Conservation (phyloP, 2,113 vertebrate genomes). For the Catharus minimus region DNA sequence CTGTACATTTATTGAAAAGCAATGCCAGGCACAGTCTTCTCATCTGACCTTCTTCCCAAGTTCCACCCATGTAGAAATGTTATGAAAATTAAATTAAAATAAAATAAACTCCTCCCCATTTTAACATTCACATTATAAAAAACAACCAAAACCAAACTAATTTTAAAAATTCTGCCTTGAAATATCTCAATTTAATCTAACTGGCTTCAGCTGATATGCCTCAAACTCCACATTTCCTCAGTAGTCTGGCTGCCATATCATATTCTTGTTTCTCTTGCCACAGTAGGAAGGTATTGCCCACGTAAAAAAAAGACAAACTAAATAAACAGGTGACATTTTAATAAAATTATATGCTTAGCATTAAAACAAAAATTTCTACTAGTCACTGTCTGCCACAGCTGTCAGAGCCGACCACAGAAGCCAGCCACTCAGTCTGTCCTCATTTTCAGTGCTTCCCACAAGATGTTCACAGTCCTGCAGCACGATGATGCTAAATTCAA, state of each 20-base stretch:
- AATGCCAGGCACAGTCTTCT: not conserved
- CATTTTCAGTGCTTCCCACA: not conserved
- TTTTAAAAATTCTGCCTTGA: not conserved
- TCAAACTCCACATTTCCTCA: not conserved
- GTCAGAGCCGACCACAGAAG: not conserved
- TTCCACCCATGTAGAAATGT: not conserved
- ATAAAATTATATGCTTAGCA: not conserved
- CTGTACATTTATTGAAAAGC: not conserved
- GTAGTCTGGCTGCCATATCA: not conserved
- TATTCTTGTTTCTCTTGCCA: not conserved
- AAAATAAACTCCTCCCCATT: not conserved
- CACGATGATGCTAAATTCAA: not conserved
- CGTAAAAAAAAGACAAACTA: not conserved
- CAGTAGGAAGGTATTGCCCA: not conserved
- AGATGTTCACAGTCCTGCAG: not conserved
- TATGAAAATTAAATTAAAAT: not conserved
- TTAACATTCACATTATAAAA: not conserved
- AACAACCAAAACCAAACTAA: rapidly evolving
- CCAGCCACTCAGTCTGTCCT: not conserved
- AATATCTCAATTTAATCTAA: not conserved
- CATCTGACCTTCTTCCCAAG: not conserved
- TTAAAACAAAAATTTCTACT: not conserved
- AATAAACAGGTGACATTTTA: not conserved
- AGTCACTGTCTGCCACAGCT: not conserved
- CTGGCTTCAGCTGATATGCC: not conserved